Percentiles rank a stretch among this genome's conserved stretches.
These are phyloP conservation scores for Nyctalus aviator DNA, from an alignment of 2,797 vertebrate genomes.

Conservation along the genomic window DNA sequence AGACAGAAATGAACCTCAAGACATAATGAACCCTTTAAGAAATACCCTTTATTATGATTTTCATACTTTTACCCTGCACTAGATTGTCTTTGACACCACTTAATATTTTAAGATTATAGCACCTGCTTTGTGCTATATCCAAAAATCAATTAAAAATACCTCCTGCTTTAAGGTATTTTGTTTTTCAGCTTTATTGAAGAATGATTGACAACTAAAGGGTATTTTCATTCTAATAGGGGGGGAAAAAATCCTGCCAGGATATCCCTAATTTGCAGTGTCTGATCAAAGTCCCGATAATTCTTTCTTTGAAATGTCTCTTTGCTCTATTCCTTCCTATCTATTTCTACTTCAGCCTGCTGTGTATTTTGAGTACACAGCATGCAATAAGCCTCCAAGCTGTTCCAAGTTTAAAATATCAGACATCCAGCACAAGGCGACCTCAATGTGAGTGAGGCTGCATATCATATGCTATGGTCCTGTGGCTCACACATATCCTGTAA, in stretches of 20 bases:
- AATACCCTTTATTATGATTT: constrained; percentile 41
- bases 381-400: not conserved
- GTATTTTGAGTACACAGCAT: constrained; percentile 19
- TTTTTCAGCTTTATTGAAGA: not conserved
- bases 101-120: constrained; percentile 34
- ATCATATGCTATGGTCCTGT: not conserved
- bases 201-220: not conserved
- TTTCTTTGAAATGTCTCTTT: constrained; percentile 34
- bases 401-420: constrained; percentile 16
- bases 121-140: constrained; percentile 10
- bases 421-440: not conserved
- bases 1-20: constrained; percentile 49
- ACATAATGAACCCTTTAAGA: constrained; percentile 31
- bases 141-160: constrained; percentile 29
- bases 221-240: not conserved
- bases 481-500: not conserved
- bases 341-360: not conserved
- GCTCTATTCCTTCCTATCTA: not conserved
- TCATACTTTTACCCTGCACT: not conserved
- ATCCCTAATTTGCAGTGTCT: not conserved
- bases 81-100: not conserved
- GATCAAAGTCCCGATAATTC: constrained; percentile 13
- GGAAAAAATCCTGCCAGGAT: not conserved
- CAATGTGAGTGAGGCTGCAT: not conserved
- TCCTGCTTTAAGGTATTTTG: not conserved